Evolutionary conservation across 1,140 invertebrate genomes (phyloP).

Genomic region (Cheumatopsyche charites): DNA sequence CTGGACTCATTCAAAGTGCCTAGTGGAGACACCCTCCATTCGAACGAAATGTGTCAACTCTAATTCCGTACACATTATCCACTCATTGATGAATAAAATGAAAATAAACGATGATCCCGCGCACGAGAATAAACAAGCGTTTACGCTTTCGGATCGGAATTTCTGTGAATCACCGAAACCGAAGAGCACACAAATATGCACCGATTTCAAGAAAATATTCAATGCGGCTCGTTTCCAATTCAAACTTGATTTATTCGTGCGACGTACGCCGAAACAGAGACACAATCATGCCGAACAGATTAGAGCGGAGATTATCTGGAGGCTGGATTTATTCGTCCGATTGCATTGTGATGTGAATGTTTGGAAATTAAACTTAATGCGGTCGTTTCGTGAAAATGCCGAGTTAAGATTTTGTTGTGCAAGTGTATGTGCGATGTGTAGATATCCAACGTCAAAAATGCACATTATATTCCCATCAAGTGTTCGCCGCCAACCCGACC

Average conservation of each 20-base stretch:
- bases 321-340: too few relatives aligned
- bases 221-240: too few relatives aligned
- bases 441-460: conserved; percentile 3
- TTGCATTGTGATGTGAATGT: too few relatives aligned
- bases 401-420: neutral
- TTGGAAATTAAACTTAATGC: neutral
- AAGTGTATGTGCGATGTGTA: neutral
- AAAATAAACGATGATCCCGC: neutral
- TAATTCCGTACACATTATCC: neutral
- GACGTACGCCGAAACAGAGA: too few relatives aligned
- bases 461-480: conserved; percentile 12
- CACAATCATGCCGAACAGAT: too few relatives aligned
- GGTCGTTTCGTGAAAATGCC: neutral
- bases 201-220: too few relatives aligned
- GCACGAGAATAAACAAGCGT: neutral
- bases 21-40: neutral
- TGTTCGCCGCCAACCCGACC: neutral
- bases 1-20: conserved; percentile 5
- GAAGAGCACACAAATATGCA: too few relatives aligned
- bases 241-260: too few relatives aligned
- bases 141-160: too few relatives aligned
- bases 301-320: too few relatives aligned
- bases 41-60: conserved; percentile 6
- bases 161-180: too few relatives aligned
- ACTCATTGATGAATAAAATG: conserved; percentile 1